phyloP scores from a whole-genome alignment of 1,140 invertebrate genomes.

The Streblospio benedicti region DNA sequence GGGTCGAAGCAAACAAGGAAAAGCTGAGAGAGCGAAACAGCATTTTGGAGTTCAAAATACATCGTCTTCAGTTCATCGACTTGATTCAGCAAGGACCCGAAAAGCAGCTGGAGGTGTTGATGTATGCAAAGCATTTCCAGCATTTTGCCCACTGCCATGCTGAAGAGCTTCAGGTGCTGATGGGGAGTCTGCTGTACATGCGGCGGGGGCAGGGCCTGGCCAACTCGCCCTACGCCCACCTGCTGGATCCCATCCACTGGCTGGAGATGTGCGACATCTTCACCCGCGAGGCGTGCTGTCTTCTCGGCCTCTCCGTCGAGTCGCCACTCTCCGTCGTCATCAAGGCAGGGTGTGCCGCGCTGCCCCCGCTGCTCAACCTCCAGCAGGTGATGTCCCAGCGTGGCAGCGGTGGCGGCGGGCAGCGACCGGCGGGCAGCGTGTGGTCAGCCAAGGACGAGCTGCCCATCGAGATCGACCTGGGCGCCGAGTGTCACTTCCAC shows the following conservation, averaged over 20 bases:
- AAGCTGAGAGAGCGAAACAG: slow-evolving; percentile 51
- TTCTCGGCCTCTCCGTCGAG: slow-evolving; percentile 81
- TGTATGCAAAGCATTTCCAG: slow-evolving; percentile 79
- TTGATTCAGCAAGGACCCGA: slow-evolving; percentile 60
- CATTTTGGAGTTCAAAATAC: slow-evolving; percentile 76
- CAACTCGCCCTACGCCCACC: slow-evolving; percentile 70
- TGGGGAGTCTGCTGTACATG: slow-evolving; percentile 78
- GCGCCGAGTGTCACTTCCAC: slow-evolving; percentile 80
- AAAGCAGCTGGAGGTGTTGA: slow-evolving; percentile 67
- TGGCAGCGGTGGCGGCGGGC: slow-evolving; percentile 80
- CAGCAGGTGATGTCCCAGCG: slow-evolving; percentile 92
- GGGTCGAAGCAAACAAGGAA: slow-evolving; percentile 44
- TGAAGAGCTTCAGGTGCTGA: slow-evolving; percentile 76
- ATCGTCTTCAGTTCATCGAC: slow-evolving; percentile 64
- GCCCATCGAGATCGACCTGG: slow-evolving; percentile 86
- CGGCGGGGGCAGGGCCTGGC: slow-evolving; percentile 68
- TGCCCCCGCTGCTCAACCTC: slow-evolving; percentile 87
- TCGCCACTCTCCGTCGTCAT: slow-evolving; percentile 65
- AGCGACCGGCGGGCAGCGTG: no score
- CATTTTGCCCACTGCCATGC: slow-evolving; percentile 72
- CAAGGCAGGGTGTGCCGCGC: slow-evolving; percentile 81
- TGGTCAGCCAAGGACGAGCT: slow-evolving; percentile 92
- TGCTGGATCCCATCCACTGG: slow-evolving; percentile 72
- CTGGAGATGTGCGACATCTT: slow-evolving; percentile 82
- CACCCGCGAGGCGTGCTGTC: slow-evolving; percentile 79